Percentiles rank a stretch among this genome's conserved stretches.
These are phyloP conservation scores for Drosophila yooni DNA, from an alignment of 2,888 invertebrate genomes.

Conservation along the genomic window DNA sequence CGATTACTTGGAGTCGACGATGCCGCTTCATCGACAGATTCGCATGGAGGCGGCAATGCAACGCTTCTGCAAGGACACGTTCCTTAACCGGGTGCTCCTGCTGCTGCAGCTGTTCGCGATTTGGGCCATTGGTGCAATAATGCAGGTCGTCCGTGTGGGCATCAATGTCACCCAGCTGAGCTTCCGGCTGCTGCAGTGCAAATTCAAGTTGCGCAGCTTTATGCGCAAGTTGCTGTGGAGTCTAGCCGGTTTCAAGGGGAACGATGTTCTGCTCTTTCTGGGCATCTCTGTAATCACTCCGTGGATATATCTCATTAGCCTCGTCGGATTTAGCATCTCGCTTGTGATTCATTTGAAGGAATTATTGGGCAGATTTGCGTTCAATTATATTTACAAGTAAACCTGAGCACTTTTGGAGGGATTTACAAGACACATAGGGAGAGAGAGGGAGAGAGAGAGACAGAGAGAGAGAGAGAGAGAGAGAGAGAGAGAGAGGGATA, in stretches of 20 bases:
- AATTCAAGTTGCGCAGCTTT: constrained; percentile 56
- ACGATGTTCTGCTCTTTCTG: constrained; percentile 64
- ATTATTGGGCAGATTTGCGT: not conserved
- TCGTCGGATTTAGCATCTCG: constrained; percentile 65
- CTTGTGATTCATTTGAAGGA: constrained; percentile 25
- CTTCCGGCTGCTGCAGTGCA: constrained; percentile 53
- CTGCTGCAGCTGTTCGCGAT: constrained; percentile 44
- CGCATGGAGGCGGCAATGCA: constrained; percentile 17
- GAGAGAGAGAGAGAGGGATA: not conserved
- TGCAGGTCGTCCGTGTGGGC: constrained; percentile 11
- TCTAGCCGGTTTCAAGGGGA: constrained; percentile 71
- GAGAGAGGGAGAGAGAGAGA: not conserved
- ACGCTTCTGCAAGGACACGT: constrained; percentile 9
- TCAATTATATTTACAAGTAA: constrained; percentile 3
- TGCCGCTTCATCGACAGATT: constrained; percentile 39
- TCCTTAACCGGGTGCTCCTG: constrained; percentile 43
- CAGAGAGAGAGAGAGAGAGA: not conserved
- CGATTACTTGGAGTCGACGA: constrained; percentile 8
- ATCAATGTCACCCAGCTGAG: constrained; percentile 9
- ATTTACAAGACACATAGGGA: not conserved
- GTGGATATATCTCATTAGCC: constrained; percentile 64
- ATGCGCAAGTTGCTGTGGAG: constrained; percentile 75
- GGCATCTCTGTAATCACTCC: constrained; percentile 62
- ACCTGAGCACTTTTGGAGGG: not conserved
- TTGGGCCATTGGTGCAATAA: not conserved